These are phyloP conservation scores for Apamea sordens DNA, from an alignment of 2,888 invertebrate species.

Conservation along the genomic window DNA sequence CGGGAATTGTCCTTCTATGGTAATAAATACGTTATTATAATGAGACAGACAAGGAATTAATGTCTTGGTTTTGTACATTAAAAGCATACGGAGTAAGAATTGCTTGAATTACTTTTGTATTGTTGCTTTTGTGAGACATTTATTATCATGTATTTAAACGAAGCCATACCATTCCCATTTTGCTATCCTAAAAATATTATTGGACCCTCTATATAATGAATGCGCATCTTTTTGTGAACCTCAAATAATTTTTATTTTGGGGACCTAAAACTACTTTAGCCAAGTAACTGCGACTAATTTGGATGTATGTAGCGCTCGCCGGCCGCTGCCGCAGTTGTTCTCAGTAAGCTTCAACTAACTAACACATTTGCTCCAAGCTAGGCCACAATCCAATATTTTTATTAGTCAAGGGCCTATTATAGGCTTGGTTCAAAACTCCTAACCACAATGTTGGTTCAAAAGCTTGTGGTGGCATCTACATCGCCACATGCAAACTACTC, in stretches of 20 bases:
- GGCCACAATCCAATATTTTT: not conserved
- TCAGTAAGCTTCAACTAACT: too few species aligned
- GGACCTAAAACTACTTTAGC: not conserved
- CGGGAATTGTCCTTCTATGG: not conserved
- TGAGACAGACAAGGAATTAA: not conserved
- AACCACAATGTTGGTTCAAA: not conserved
- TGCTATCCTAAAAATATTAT: not conserved
- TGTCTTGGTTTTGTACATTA: not conserved
- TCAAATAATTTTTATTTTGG: too few species aligned
- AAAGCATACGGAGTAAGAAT: not conserved
- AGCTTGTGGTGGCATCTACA: too few species aligned
- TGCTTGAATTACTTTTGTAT: conserved; percentile 1
- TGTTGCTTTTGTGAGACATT: not conserved
- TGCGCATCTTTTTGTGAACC: not conserved
- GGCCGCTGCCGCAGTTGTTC: not conserved
- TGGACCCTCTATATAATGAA: not conserved
- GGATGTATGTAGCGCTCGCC: not conserved
- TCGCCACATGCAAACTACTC: too few species aligned
- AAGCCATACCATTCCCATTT: not conserved
- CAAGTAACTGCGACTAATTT: not conserved
- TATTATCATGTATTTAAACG: not conserved
- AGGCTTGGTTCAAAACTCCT: not conserved
- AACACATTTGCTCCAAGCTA: too few species aligned
- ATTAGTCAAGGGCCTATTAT: not conserved
- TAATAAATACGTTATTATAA: conserved; percentile 16